phyloP scores from a whole-genome alignment of 2,888 invertebrate species.

The Anagyrus pseudococci region DNA sequence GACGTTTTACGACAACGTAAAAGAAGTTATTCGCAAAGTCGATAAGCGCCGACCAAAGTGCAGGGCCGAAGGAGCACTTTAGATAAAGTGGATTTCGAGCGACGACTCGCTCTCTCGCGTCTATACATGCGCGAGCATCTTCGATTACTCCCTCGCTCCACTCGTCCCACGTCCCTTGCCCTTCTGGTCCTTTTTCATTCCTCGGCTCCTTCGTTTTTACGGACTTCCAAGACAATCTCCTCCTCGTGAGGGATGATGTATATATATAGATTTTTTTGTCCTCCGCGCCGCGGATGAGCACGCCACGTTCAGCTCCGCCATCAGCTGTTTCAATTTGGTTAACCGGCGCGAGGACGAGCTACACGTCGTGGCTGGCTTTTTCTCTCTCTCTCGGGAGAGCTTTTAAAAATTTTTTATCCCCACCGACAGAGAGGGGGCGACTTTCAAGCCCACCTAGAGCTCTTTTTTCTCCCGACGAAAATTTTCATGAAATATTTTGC shows the following conservation, averaged over 20 bases:
- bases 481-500: too few relatives aligned
- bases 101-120: not conserved
- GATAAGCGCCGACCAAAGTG: constrained; percentile 46
- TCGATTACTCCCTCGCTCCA: constrained; percentile 20
- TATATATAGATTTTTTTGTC: constrained; percentile 16
- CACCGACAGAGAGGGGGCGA: too few relatives aligned
- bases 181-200: constrained; percentile 2
- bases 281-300: not conserved
- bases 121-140: constrained; percentile 22
- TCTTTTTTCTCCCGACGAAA: too few relatives aligned
- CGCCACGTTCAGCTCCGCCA: not conserved
- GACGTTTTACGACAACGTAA: constrained; percentile 42
- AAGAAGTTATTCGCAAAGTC: constrained; percentile 44
- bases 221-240: not conserved
- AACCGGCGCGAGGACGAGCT: not conserved
- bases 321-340: constrained; percentile 14
- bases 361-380: too few relatives aligned
- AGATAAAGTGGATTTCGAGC: constrained; percentile 46
- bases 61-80: constrained; percentile 48
- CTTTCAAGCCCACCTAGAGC: too few relatives aligned
- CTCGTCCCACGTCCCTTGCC: not conserved
- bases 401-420: constrained; percentile 14
- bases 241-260: constrained; percentile 11
- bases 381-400: too few relatives aligned
- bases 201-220: not conserved